These are phyloP conservation scores for Coenobita brevimanus DNA, from an alignment of 1,140 invertebrate species.

Conservation along the genomic window DNA sequence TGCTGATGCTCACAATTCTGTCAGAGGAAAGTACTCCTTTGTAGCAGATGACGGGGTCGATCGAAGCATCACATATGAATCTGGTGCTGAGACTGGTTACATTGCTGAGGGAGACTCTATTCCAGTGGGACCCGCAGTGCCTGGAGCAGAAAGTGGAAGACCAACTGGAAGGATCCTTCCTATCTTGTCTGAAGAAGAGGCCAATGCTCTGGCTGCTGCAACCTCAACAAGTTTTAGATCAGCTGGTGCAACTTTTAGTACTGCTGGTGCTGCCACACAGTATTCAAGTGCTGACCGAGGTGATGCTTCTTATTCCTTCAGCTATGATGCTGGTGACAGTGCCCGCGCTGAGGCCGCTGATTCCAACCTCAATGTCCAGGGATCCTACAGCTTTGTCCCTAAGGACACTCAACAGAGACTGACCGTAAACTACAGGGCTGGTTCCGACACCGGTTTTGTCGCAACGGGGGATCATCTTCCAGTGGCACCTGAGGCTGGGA, in stretches of 20 bases:
- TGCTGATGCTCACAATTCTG: constrained; percentile 33
- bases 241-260: constrained; percentile 7
- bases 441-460: constrained; percentile 62
- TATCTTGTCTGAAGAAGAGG: constrained; percentile 35
- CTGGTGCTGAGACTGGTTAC: constrained; percentile 46
- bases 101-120: constrained; percentile 47
- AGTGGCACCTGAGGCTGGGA: neutral
- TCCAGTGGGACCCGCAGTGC: constrained; percentile 31
- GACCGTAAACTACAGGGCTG: constrained; percentile 72
- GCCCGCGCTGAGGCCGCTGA: constrained; percentile 64
- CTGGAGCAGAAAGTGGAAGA: constrained; percentile 43
- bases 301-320: constrained; percentile 56
- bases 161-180: constrained; percentile 50
- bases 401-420: constrained; percentile 70
- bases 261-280: neutral
- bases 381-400: constrained; percentile 72
- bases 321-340: constrained; percentile 68
- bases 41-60: constrained; percentile 35
- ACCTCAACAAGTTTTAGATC: neutral
- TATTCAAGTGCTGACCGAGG: too few species aligned
- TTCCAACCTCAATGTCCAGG: constrained; percentile 71
- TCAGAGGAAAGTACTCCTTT: constrained; percentile 38
- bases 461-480: constrained; percentile 56
- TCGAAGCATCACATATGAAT: constrained; percentile 16
- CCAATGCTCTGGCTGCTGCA: constrained; percentile 40